phyloP scores from a whole-genome alignment of 2,113 vertebrate genomes.

The Phylloscopus trochiloides region DNA sequence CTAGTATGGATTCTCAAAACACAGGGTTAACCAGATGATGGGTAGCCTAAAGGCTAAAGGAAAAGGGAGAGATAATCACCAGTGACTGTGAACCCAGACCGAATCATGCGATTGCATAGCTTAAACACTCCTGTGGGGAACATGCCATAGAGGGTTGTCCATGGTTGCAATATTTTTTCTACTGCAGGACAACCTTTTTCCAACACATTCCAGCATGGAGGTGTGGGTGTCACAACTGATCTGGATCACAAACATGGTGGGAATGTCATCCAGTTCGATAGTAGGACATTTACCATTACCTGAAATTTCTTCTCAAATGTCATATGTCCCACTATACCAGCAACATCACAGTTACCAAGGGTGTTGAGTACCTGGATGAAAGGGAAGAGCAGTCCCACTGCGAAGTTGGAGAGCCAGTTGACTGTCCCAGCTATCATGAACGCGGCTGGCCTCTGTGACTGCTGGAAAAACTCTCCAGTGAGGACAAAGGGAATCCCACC shows the following conservation, averaged over 20 bases:
- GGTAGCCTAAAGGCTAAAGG: not conserved
- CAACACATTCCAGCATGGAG: not conserved
- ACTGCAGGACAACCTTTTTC: not conserved
- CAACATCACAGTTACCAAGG: not conserved
- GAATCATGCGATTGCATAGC: not conserved
- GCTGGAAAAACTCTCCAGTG: conserved; percentile 90
- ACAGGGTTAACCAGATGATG: not conserved
- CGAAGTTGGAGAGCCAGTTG: conserved; percentile 92
- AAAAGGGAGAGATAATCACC: not conserved
- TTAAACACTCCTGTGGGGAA: not conserved
- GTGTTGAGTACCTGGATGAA: conserved; percentile 84
- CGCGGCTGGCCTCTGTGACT: conserved; percentile 84
- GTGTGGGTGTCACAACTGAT: not conserved
- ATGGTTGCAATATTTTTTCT: not conserved
- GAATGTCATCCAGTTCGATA: not conserved
- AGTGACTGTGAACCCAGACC: not conserved
- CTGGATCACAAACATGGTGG: not conserved
- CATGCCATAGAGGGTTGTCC: not conserved
- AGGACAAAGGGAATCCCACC: conserved; percentile 93
- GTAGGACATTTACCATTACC: not conserved
- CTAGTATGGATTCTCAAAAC: not conserved
- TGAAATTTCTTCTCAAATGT: not conserved
- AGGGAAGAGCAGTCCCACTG: conserved; percentile 89
- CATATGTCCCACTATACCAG: not conserved
- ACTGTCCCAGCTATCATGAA: conserved; percentile 88